Conservation (phyloP, 2,888 invertebrate genomes). For the Xestobium rufovillosum region DNA sequence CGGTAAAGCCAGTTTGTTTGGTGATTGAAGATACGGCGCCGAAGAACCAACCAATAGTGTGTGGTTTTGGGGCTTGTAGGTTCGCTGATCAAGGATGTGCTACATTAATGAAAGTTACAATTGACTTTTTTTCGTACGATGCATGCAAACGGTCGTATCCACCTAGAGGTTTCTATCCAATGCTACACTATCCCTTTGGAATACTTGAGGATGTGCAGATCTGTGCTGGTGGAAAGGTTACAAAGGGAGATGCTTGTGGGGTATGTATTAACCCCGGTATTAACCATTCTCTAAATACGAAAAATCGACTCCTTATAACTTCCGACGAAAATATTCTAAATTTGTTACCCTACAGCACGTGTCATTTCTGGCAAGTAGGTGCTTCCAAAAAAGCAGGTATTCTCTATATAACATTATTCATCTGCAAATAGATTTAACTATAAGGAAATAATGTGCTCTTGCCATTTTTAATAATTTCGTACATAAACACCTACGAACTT, state of each 20-base stretch:
- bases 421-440: too few relatives aligned
- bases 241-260: slow-evolving; percentile 45
- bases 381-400: too few relatives aligned
- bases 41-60: neutral
- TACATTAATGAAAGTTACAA: neutral
- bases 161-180: slow-evolving; percentile 15
- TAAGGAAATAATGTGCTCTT: too few relatives aligned
- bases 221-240: slow-evolving; percentile 44
- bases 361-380: too few relatives aligned
- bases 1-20: neutral
- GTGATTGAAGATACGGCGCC: neutral
- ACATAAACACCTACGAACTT: too few relatives aligned
- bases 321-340: too few relatives aligned
- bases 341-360: too few relatives aligned
- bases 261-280: too few relatives aligned
- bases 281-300: too few relatives aligned
- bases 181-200: slow-evolving; percentile 38
- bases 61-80: neutral
- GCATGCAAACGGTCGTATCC: slow-evolving; percentile 7
- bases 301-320: too few relatives aligned
- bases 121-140: neutral
- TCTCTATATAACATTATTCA: too few relatives aligned
- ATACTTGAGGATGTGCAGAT: slow-evolving; percentile 43
- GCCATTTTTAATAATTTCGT: too few relatives aligned
- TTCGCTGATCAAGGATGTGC: neutral